Evolutionary conservation across 2,113 vertebrate species (phyloP), one percentile per base, ranked within the genome.

Genomic region (Phycodurus eques): DNA sequence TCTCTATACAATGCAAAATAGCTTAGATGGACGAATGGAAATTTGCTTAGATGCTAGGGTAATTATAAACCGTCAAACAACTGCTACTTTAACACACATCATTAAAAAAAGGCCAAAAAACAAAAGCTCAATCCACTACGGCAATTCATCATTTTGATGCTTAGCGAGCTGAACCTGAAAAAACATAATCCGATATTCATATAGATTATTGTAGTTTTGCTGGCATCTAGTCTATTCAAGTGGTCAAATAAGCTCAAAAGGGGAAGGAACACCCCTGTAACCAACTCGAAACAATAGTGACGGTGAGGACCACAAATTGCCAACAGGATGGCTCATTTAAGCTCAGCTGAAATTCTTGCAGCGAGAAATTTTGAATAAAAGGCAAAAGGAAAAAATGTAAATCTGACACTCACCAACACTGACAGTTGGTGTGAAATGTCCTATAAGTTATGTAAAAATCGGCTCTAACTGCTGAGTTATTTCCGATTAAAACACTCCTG

Each of bases 371-470:
- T 63, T 64, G 74, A 73, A 44, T 68, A 43, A 72, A 81, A 83
- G 66, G 72, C 73, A 79, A 82, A 83, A 49, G n/a, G 11, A n/a
- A 11, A 53, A 49, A 6, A 54, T 22, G 22, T 13, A 2, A 14
- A 31, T 1, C 4, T 80, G 80, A 83, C 1, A 8, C 71, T 81
- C 76, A 82, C 65, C 56, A 43, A 60, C 60, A 70, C 67, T 68
- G 76, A 84, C 78, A 82, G 63, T 46, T 44, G 7, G 53, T 76
- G 72, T 79, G 78, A 84, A 83, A 73, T 63, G 62, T 80, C 64
- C 75, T 80, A 47, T 72, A 78, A 74, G 71, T 80, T 78, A 77
- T 78, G 62, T 42, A 39, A 35, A 67, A 35, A 67, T 35, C 2
- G 14, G 12, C 27, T 20, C 4, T 44, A 33, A 31, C 13, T 33